These are phyloP conservation scores for Plagodis dolabraria DNA, from an alignment of 2,888 invertebrate species.

Conservation along the genomic window DNA sequence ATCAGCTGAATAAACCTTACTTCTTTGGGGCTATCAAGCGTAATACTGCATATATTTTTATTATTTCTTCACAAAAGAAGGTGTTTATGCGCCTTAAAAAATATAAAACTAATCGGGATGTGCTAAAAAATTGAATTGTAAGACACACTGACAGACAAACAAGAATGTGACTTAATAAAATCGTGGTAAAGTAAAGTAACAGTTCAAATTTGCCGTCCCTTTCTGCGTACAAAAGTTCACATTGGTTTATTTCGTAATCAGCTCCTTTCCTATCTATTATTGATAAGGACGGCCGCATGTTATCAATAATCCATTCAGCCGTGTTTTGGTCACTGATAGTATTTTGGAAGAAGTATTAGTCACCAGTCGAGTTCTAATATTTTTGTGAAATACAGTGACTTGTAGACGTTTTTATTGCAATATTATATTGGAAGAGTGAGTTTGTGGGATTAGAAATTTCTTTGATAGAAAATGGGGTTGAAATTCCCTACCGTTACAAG, in stretches of 20 bases:
- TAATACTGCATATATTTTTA: too few relatives aligned
- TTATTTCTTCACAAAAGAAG: too few relatives aligned
- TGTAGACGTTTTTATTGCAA: neutral
- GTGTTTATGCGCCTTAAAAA: too few relatives aligned
- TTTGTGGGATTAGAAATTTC: neutral
- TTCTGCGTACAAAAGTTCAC: slow-evolving; percentile 14
- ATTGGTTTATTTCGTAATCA: slow-evolving; percentile 16
- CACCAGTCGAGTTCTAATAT: slow-evolving; percentile 1
- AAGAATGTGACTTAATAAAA: too few relatives aligned
- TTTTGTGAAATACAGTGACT: neutral
- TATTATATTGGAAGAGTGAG: neutral
- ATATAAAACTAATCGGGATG: too few relatives aligned
- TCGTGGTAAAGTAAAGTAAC: too few relatives aligned
- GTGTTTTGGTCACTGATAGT: slow-evolving; percentile 17
- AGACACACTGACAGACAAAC: too few relatives aligned
- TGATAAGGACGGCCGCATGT: slow-evolving; percentile 7
- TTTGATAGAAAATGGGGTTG: slow-evolving; percentile 38
- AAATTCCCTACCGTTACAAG: slow-evolving; percentile 56
- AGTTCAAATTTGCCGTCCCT: slow-evolving; percentile 6
- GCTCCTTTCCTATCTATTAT: slow-evolving; percentile 21
- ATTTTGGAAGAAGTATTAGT: slow-evolving; percentile 6
- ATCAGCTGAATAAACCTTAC: too few relatives aligned
- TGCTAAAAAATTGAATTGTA: too few relatives aligned
- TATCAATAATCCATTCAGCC: slow-evolving; percentile 21
- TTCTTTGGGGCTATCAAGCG: too few relatives aligned